These are phyloP conservation scores for Metalampra italica DNA, from an alignment of 2,888 invertebrate species.

Conservation along the genomic window DNA sequence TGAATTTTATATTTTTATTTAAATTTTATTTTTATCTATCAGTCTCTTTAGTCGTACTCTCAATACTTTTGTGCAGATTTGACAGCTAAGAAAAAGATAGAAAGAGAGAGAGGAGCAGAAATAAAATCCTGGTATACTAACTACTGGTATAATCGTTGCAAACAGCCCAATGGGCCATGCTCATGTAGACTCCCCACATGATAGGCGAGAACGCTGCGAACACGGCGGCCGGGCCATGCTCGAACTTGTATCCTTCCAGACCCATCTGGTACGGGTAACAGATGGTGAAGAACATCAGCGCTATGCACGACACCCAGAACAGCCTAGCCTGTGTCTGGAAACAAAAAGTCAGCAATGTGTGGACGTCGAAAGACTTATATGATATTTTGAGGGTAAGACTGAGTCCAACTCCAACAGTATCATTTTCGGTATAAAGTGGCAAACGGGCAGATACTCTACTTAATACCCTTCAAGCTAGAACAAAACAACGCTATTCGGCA, in stretches of 20 bases:
- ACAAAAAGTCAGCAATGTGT: not conserved
- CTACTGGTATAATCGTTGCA: constrained; percentile 74
- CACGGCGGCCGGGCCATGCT: constrained; percentile 67
- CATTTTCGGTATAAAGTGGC: too few species aligned
- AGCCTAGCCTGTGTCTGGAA: constrained; percentile 57
- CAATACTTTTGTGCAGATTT: too few species aligned
- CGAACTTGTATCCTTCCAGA: constrained; percentile 66
- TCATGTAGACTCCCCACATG: constrained; percentile 75
- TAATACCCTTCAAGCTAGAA: too few species aligned
- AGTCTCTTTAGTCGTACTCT: too few species aligned
- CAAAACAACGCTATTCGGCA: too few species aligned
- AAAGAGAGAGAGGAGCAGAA: too few species aligned
- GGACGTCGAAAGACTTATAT: not conserved
- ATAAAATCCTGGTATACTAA: constrained; percentile 15
- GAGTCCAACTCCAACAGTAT: too few species aligned
- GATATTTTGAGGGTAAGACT: not conserved
- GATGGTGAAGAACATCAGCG: constrained; percentile 58
- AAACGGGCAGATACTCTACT: too few species aligned
- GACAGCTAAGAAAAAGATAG: too few species aligned
- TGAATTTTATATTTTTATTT: too few species aligned
- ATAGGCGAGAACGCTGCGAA: constrained; percentile 79
- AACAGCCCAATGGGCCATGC: constrained; percentile 72
- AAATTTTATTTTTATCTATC: too few species aligned
- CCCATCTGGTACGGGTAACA: constrained; percentile 76
- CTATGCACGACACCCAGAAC: constrained; percentile 59